Evolutionary conservation across 2,113 vertebrate genomes (phyloP), one percentile per base, ranked within the genome.

Genomic region (Cinclus cinclus): DNA sequence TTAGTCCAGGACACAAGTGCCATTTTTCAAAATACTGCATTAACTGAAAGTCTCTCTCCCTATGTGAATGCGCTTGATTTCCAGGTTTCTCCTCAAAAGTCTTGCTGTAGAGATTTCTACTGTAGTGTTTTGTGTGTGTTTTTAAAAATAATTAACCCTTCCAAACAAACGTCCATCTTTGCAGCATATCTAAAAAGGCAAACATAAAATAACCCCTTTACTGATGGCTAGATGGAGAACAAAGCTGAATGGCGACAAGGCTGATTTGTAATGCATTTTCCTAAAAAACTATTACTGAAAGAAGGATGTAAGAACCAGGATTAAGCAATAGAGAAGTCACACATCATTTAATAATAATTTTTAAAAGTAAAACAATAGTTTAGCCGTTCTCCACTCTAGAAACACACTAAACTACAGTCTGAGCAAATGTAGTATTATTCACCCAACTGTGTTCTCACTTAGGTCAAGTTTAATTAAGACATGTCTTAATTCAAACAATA

Each of bases 381-480:
- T 31, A n/a, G 23, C 67, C 50, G 12, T 37, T 60, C 44, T 90
- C 17, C 22, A n/a, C 17, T 90, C 64, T 44, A 47, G 35, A 59
- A 74, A 7, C 50, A 33, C 15, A 53, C 23, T 56, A 28, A 86
- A 37, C 35, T 75, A 49, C 44, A 84, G 64, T 31, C 64, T 77
- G 49, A 77, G 60, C 4, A 65, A 84, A 84, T 1, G 3, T 30
- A 35, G 19, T 63, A 30, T n/a, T 65, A 77, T 82, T 69, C 89
- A 83, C 37, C 47, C 56, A 63, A 67, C 50, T 69, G 30, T 62
- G 35, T 58, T 83, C 56, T 70, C n/a, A 59, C 86, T 85, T 80
- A 56, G 79, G 53, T 83, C 64, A 69, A 69, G 73, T 88, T 89
- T 95, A 90, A 90, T 92, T 76, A 86, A 95, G 63, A 42, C n/a